Percentiles rank a stretch among this genome's conserved stretches.
Evolutionary conservation across 2,113 vertebrate genomes (phyloP).

Genomic region (Cranoglanis bouderius): DNA sequence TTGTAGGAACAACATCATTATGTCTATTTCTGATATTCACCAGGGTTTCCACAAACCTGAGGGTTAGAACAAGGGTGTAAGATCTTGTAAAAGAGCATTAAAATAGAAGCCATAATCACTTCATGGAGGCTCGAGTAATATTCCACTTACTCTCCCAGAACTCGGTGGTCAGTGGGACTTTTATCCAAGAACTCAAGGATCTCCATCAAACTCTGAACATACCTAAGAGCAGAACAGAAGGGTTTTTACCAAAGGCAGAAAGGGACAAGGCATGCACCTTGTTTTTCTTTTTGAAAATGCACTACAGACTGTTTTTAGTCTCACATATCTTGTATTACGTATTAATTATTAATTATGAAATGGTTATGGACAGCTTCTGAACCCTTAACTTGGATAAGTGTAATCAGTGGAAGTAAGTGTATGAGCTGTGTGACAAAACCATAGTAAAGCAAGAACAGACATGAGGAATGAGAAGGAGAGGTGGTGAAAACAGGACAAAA

Average conservation of each 20-base stretch:
- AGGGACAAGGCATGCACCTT: not conserved
- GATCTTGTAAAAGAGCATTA: not conserved
- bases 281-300: not conserved
- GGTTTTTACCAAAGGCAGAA: not conserved
- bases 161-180: constrained; percentile 83
- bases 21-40: constrained; percentile 93
- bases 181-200: constrained; percentile 88
- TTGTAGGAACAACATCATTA: constrained; percentile 93
- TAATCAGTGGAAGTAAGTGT: not conserved
- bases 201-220: constrained; percentile 92
- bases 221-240: constrained; percentile 71
- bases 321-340: not conserved
- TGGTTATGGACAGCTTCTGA: not conserved
- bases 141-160: constrained; percentile 83
- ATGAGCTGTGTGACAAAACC: not conserved
- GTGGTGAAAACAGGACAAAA: constrained; percentile 58
- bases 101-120: not conserved
- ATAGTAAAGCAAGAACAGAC: not conserved
- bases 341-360: not conserved
- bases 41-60: constrained; percentile 83
- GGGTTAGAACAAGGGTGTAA: not conserved
- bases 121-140: not conserved
- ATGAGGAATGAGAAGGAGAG: not conserved
- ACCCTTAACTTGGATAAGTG: not conserved
- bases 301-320: not conserved